Base-by-base conservation (phyloP, 1,140 invertebrate species). In the Caenorhabditis tropicalis region DNA sequence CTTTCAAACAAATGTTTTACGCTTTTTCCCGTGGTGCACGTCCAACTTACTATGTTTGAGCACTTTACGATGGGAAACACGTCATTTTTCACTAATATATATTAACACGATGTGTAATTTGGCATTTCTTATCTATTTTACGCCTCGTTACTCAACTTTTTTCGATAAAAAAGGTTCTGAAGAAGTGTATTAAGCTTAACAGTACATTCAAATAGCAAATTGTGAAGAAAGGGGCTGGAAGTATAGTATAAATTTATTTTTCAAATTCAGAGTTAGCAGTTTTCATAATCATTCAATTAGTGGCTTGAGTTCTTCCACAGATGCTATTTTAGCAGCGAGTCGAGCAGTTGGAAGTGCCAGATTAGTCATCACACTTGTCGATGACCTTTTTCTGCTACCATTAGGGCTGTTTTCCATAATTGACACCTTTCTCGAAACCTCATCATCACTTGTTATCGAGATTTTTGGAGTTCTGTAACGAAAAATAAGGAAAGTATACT, bases 41-140 rank as follows among this genome's bases (percentile, higher is more conserved):
- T 74, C 65, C 36, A 74, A 74, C 65, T 33, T 43, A 74, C 33
- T 43, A 74, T 74, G 65, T 74, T 74, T 74, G 65, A 74, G 65
- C 65, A 74, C 65, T 12, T 24, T 74, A 24, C 36, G 6, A 24
- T 10, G 36, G 65, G 36, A 74, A 74, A 74, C 36, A 74, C 36
- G n/a, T 74, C 65, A 74, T 46, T 74, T 56, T 56, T 56, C 53
- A 27, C 29, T 9, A 27, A 56, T 56, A 43, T 27, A 27, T 56
- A 56, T 56, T 74, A 74, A 74, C 36, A 43, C 19, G 24, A 12
- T 27, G 36, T 24, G n/a, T 74, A 43, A 74, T 31, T 33, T 65
- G 65, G 65, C 36, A 74, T 74, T 74, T 74, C 36, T 74, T 74
- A 43, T 74, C 33, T 74, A 2, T 21, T 36, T 46, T 21, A 10